phyloP scores from a whole-genome alignment of 1,140 invertebrate species.

The Penaeus indicus region DNA sequence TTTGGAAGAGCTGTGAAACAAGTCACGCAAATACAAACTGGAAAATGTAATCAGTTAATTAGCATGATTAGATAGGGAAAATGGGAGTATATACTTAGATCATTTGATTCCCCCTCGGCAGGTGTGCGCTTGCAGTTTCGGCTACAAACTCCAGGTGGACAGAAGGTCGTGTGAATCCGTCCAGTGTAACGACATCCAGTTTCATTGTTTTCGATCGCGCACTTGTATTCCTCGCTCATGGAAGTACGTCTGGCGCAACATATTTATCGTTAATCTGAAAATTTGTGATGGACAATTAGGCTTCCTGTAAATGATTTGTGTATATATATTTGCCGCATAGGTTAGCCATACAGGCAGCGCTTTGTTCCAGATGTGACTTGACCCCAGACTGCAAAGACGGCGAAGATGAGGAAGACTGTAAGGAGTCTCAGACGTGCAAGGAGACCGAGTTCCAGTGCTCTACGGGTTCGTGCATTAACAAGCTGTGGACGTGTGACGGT shows the following conservation, averaged over 20 bases:
- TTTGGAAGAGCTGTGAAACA: no score
- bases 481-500: conserved; percentile 16
- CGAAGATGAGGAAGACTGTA: conserved; percentile 11
- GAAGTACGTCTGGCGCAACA: conserved; percentile 8
- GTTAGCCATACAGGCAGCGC: no score
- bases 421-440: background rate
- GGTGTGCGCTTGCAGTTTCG: conserved; percentile 8
- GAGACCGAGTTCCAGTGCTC: background rate
- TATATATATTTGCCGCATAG: no score
- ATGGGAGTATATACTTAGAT: no score
- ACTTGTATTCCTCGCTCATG: conserved; percentile 67
- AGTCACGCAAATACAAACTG: no score
- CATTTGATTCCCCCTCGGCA: background rate
- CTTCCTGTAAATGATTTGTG: no score
- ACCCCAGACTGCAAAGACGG: background rate
- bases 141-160: background rate
- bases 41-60: no score
- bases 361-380: conserved; percentile 67
- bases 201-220: conserved; percentile 32
- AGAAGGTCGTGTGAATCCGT: background rate
- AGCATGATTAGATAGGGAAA: no score
- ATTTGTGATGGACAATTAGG: no score
- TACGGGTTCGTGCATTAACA: background rate
- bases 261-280: conserved; percentile 32
- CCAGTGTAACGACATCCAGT: background rate